Base-by-base conservation (phyloP, 2,797 vertebrate genomes). In the Carcharodon carcharias region DNA sequence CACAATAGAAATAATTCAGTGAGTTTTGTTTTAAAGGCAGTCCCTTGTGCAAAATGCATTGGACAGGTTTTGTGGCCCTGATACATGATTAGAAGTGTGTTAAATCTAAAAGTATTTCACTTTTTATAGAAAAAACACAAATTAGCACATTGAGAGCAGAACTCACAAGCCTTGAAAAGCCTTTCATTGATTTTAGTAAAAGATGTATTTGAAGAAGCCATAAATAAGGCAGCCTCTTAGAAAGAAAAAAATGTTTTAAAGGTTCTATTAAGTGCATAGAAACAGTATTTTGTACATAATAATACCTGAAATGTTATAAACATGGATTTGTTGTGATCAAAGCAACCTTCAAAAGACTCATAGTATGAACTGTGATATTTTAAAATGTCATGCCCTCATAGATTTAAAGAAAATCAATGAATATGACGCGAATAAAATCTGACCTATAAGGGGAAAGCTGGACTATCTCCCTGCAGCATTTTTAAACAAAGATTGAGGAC, bases 381-480 rank as follows among this genome's bases (percentile, higher is more conserved):
- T 69, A 50, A 96, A 96, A 96, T 96, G 85, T 69, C 45, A 69
- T 88, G 96, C 82, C 65, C 96, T 89, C 63, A 40, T 88, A 67
- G 61, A 96, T 71, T 65, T 71, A 89, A 54, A 91, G 16, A 71
- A 91, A 88, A 96, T 87, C 61, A 87, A 88, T 96, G 85, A 28
- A 65, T 54, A 4, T 89, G 96, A 87, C 35, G 67, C 35, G 80
- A 96, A 54, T 88, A 96, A 92, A 73, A 95, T 95, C 28, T 95
- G 67, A 95, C 67, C 45, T 73, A 35, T 95, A 56, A 95, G 69
- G 56, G 40, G 65, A 95, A 71, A 95, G 45, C 14, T 71, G 71
- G 93, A 71, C 65, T 71, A 50, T 54, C 45, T 18, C 65, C 67
- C 89, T 8, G 11, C 28, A 31, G 93, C 93, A 71, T 69, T 95